Evolutionary conservation across 2,888 invertebrate species (phyloP), one percentile per base, ranked within the genome.

Genomic region (Harpalus rubripes): DNA sequence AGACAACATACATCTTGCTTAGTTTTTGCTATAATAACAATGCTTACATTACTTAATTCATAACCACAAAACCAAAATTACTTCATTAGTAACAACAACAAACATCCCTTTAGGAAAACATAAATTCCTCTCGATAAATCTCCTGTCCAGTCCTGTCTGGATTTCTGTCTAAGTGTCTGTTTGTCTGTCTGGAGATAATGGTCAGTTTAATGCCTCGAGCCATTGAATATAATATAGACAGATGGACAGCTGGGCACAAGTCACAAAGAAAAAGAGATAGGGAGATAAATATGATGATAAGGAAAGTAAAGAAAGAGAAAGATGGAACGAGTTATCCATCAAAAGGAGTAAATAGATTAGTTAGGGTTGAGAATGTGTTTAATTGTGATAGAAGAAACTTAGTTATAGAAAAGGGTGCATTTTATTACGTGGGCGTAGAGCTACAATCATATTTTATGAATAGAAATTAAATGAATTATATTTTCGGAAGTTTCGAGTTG

Each of bases 131-230:
- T 10, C 32, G 32, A 52, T 52, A 52, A 52, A 52, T 52, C 44
- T 52, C 44, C 44, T 12, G 44, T 32, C 32, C 32, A 1, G 32
- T 32, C 32, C 32, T 32, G 32, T 32, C 32, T 32, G 32, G 32
- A 32, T 4, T 32, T 52, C 44, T 52, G 44, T 52, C 32, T 52
- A 52, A 52, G 44, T 52, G 44, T 52, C 44, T 52, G 44, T 52
- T 52, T 52, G 44, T 52, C 44, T 52, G 44, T 52, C 44, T 52
- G 12, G 44, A 52, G 44, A 52, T 52, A 52, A 52, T 52, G 44
- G 44, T 52, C 44, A 52, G 8, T 52, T 52, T 52, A 52, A 52
- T 52, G 44, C 44, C 44, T 12, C 44, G 10, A 52, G 44, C 44
- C 44, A 52, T 12, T 52, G 44, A 52, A 12, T 12, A 52, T 52